Base-by-base conservation (phyloP, 2,113 vertebrate genomes). In the Phoxinus phoxinus region DNA sequence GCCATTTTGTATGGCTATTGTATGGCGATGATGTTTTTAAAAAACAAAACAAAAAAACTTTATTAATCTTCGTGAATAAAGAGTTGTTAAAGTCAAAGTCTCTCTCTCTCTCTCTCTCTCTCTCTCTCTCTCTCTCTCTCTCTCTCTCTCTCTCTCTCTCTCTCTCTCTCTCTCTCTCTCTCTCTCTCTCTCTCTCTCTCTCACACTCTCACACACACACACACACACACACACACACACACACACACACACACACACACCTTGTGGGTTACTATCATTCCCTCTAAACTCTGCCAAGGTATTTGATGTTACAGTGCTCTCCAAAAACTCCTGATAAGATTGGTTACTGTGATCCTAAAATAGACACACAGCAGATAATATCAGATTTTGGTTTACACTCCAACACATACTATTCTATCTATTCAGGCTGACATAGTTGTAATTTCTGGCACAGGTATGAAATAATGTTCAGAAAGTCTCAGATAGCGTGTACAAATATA, bases 281-380 rank as follows among this genome's bases (percentile, higher is more conserved):
- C 17, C 30, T 41, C 41, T 51, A 44, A 85, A 58, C 65, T 44
- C 74, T 78, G 19, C 79, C 61, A 69, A 48, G n/a, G 41, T 59
- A 17, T 76, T 51, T 84, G 30, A 67, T 71, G 74, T 53, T 58
- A 13, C 5, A 44, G n/a, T 44, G 41, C 51, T 79, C 12, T 30
- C 17, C 25, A 65, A 76, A 35, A 6, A 59, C 69, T 61, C 37
- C 25, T 23, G 32, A 69, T 71, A 35, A 30, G 23, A 15, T 48
- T 84, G 27, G 59, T 56, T 69, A 25, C 59, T 51, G 30, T 48
- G 23, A 58, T 41, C 63, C 23, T 46, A 30, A 85, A 48, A 85
- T 73, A 84, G 53, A 46, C 17, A 17, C 56, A 61, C 25, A n/a
- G 35, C 59, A 30, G 30, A 79, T 79, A 7, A 63, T 65, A 46